Evolutionary conservation across 2,113 vertebrate species (phyloP).

Genomic region (Barnardius zonarius): DNA sequence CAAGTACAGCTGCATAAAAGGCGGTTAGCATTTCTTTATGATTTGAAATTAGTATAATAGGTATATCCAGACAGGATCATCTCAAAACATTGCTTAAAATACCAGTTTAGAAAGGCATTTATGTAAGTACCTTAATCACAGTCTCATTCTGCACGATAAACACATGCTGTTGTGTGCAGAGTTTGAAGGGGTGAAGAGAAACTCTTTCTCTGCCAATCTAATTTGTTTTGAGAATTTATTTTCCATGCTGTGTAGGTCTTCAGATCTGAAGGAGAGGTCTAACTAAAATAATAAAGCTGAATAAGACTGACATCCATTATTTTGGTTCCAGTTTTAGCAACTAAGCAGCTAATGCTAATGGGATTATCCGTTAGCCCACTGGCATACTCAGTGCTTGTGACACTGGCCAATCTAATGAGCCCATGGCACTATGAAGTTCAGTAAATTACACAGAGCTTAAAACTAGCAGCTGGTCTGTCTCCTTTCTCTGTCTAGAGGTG

Average conservation of each 20-base stretch:
- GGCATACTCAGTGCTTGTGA: background rate
- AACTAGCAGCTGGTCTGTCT: background rate
- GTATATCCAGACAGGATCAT: background rate
- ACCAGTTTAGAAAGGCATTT: background rate
- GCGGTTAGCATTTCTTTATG: background rate
- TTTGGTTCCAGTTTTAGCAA: constrained; percentile 34
- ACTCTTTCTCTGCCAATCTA: background rate
- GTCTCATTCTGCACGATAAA: background rate
- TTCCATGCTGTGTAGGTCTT: background rate
- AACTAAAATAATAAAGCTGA: constrained; percentile 19
- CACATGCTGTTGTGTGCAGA: background rate
- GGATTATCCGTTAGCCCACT: constrained; percentile 43
- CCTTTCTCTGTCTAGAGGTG: background rate
- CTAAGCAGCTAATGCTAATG: constrained; percentile 51
- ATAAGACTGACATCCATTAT: background rate
- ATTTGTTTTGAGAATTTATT: background rate
- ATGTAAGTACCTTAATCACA: background rate
- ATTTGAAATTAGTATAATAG: background rate
- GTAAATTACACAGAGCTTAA: background rate
- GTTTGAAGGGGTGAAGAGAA: background rate
- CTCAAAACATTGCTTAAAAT: background rate
- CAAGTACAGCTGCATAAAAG: background rate
- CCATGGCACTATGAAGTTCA: constrained; percentile 5
- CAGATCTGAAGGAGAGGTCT: background rate
- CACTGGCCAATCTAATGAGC: background rate